These are phyloP conservation scores for Psittacus erithacus DNA, from an alignment of 2,113 vertebrate genomes.

Conservation along the genomic window DNA sequence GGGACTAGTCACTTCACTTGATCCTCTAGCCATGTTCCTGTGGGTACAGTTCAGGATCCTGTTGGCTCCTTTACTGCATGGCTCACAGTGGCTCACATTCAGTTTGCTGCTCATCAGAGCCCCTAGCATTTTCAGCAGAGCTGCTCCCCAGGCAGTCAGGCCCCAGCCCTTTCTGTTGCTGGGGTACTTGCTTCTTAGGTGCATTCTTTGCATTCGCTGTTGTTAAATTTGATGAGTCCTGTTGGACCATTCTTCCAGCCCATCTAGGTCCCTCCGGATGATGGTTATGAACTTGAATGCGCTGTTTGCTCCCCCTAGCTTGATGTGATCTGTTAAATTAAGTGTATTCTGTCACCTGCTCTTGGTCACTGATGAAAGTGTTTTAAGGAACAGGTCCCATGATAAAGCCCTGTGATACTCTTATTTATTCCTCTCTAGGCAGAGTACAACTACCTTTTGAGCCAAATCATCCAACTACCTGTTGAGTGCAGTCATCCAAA, in stretches of 20 bases:
- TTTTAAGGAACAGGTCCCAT: not conserved
- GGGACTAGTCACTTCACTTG: not conserved
- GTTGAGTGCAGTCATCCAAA: not conserved
- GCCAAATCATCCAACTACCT: not conserved
- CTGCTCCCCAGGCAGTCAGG: not conserved
- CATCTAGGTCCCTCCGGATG: not conserved
- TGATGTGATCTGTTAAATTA: not conserved
- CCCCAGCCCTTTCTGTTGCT: not conserved
- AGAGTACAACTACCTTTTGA: not conserved
- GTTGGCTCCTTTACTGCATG: not conserved
- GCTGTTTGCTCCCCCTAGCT: not conserved
- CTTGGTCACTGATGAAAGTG: not conserved
- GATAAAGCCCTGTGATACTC: not conserved
- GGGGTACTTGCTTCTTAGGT: not conserved
- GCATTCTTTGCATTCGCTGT: not conserved
- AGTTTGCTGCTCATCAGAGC: not conserved
- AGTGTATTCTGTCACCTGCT: not conserved
- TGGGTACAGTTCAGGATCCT: not conserved
- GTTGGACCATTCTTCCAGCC: not conserved
- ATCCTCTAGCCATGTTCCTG: not conserved
- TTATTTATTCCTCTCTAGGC: not conserved
- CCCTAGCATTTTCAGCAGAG: not conserved
- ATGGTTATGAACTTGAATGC: not conserved
- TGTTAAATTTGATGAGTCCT: not conserved
- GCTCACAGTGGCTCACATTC: not conserved